Base-by-base conservation (phyloP, 2,797 vertebrate genomes). In the Melanotaenia parkinsoni region DNA sequence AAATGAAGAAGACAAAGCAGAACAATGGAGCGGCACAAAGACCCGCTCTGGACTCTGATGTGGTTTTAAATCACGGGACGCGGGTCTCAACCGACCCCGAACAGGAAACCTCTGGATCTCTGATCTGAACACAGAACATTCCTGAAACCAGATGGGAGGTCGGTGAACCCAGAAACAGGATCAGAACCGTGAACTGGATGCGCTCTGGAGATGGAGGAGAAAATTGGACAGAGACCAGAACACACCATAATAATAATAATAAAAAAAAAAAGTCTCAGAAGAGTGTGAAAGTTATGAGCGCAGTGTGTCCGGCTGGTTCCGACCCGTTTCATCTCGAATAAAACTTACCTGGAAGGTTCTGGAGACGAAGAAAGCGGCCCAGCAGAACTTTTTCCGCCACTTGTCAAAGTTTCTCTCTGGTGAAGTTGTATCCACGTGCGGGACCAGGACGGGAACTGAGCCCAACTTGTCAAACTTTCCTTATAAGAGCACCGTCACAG, bases 391-490 rank as follows among this genome's bases (percentile, higher is more conserved):
- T 84, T 85, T 88, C 86, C 38, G 38, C 38, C 38, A 16, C 38
- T 40, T 40, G 38, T 40, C 86, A 78, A 58, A 67, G 70, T 75
- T 72, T 82, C 53, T 67, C 73, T 70, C 82, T 40, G 40, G 40
- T 18, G 57, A 24, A 43, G 70, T 16, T 64, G 81, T 79, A 91
- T 92, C 92, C 91, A 90, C 83, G 88, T 82, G 79, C 63, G 72
- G 85, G 81, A 89, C 75, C 74, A 73, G 83, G 71, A 68, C 72
- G 79, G 72, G 89, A 92, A 93, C 85, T 94, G 90, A 90, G 80
- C 30, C n/a, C 20, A 79, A 91, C 82, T 91, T 90, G 84, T 93
- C 89, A 92, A 94, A 94, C 81, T 88, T 91, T 81, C 83, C 81
- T 94, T 95, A 91, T 92, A 94, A 91, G 74, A 84, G 91, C 82